Conservation (phyloP, 2,888 invertebrate species). For the Lepidocyrtinus sp. region DNA sequence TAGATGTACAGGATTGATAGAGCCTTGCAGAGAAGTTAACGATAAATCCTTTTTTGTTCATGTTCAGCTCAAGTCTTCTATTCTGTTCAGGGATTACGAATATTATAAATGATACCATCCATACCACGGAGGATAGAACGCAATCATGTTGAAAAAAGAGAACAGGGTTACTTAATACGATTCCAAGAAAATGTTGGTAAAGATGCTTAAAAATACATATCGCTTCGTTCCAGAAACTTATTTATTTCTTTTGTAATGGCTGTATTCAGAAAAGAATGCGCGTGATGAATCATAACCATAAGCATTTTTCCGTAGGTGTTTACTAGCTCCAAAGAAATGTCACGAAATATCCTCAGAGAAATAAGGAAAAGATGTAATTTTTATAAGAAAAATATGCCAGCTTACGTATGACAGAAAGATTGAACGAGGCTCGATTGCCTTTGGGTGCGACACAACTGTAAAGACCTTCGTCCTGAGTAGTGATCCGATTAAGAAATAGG, state of each 20-base stretch:
- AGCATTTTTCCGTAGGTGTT: too few relatives aligned
- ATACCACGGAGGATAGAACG: conserved; percentile 26
- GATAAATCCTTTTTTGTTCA: conserved; percentile 36
- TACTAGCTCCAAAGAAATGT: too few relatives aligned
- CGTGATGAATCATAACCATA: too few relatives aligned
- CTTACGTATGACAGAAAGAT: conserved; percentile 70
- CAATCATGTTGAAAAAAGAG: background rate
- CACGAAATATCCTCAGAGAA: too few relatives aligned
- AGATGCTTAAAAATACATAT: too few relatives aligned
- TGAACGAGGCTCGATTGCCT: conserved; percentile 64
- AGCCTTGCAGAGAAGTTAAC: background rate
- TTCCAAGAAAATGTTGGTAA: too few relatives aligned
- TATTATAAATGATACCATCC: conserved; percentile 15
- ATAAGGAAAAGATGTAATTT: conserved; percentile 22
- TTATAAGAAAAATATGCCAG: conserved; percentile 25
- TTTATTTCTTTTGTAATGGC: too few relatives aligned
- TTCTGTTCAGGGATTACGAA: background rate
- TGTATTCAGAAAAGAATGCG: too few relatives aligned
- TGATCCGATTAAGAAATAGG: conserved; percentile 68
- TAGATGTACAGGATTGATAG: background rate
- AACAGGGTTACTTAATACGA: too few relatives aligned
- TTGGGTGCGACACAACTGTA: conserved; percentile 66
- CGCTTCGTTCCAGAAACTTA: too few relatives aligned
- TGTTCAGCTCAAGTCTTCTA: conserved; percentile 8
- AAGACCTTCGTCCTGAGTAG: conserved; percentile 66